Percentiles rank a stretch among this genome's conserved stretches.
phyloP scores from a whole-genome alignment of 2,113 vertebrate genomes.

The Aptenodytes forsteri region DNA sequence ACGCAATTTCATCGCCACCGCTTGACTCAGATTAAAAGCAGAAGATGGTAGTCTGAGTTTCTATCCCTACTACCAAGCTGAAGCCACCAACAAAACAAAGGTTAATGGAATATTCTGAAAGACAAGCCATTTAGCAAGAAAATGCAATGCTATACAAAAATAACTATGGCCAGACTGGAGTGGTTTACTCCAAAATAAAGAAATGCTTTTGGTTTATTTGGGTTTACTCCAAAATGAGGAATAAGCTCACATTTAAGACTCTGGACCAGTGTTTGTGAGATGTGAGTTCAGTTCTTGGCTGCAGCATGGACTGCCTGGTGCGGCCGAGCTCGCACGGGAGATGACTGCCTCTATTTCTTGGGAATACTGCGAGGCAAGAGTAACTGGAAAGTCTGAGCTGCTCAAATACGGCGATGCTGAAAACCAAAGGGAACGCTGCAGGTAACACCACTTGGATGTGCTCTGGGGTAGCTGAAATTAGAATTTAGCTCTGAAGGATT shows the following conservation, averaged over 20 bases:
- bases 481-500: neutral
- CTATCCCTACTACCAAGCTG: neutral
- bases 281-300: neutral
- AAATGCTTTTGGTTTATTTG: neutral
- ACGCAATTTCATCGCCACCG: neutral
- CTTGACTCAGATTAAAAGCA: neutral
- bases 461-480: neutral
- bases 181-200: neutral
- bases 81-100: neutral
- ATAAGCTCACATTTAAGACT: neutral
- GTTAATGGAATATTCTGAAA: neutral
- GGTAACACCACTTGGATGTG: neutral
- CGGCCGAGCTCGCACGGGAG: neutral
- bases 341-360: neutral
- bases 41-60: neutral
- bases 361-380: neutral
- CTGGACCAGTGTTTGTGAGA: neutral
- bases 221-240: neutral
- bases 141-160: neutral
- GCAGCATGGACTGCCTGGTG: accelerated
- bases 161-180: neutral
- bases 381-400: neutral
- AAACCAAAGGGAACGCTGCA: neutral
- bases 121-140: neutral
- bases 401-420: neutral